phyloP scores from a whole-genome alignment of 2,888 invertebrate species.

The Odontothrips loti region DNA sequence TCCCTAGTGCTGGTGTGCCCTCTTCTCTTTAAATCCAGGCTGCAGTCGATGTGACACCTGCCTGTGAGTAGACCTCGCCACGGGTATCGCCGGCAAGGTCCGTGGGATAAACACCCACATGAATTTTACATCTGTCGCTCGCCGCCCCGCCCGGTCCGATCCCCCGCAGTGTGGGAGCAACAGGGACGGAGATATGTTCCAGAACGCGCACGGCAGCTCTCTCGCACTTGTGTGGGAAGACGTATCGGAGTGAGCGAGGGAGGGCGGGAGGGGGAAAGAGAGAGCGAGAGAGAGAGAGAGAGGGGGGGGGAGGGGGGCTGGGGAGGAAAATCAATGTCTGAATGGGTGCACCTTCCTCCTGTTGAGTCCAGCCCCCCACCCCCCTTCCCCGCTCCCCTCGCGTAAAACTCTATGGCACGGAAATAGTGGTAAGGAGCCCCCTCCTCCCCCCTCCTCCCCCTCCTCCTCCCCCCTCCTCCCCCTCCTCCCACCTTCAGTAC shows the following conservation, averaged over 20 bases:
- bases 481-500: too few species aligned
- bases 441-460: too few species aligned
- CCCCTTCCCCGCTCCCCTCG: not conserved
- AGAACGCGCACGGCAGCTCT: too few species aligned
- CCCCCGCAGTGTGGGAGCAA: not conserved
- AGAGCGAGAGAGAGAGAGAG: not conserved
- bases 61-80: too few species aligned
- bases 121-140: not conserved
- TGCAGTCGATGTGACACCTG: too few species aligned
- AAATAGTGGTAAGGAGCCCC: slow-evolving; percentile 15
- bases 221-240: not conserved
- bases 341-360: slow-evolving; percentile 22
- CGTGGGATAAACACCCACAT: not conserved
- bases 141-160: not conserved
- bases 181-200: not conserved
- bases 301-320: not conserved
- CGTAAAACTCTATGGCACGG: slow-evolving; percentile 26
- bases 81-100: too few species aligned
- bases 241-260: not conserved
- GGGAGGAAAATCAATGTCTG: slow-evolving; percentile 20
- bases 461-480: too few species aligned
- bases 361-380: not conserved
- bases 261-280: not conserved
- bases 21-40: too few species aligned
- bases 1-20: too few species aligned